Conservation (phyloP, 92 coral and sea anemone genomes). For the Siderastrea siderea region DNA sequence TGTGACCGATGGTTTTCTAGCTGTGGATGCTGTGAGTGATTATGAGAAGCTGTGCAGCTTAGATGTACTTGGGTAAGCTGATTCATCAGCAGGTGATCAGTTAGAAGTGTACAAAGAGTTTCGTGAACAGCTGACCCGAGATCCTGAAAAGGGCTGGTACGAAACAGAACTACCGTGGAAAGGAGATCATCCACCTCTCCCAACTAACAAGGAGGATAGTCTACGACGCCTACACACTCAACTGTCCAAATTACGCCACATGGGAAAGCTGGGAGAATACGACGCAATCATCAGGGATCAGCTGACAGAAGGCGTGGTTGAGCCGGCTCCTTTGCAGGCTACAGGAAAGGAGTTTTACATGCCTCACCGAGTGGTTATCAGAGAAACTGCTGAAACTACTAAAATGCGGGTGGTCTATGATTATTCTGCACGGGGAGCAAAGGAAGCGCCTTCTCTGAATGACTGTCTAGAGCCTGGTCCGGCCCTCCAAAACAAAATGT, state of each 20-base stretch:
- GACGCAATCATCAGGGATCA: constrained; percentile 46
- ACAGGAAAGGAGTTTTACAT: constrained; percentile 26
- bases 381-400: constrained; percentile 27
- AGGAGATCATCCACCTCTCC: constrained; percentile 44
- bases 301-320: constrained; percentile 50
- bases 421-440: constrained; percentile 36
- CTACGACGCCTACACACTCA: constrained; percentile 35
- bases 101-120: constrained; percentile 30
- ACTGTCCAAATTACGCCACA: constrained; percentile 19
- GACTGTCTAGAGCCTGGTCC: constrained; percentile 53
- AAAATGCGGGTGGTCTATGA: constrained; percentile 19
- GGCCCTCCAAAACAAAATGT: constrained; percentile 34
- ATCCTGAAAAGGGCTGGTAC: constrained; percentile 43
- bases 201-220: constrained; percentile 19
- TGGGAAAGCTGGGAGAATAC: constrained; percentile 40
- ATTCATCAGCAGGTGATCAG: constrained; percentile 30
- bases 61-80: constrained; percentile 38
- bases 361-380: constrained; percentile 43
- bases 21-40: constrained; percentile 5
- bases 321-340: constrained; percentile 33
- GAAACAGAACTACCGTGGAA: constrained; percentile 33
- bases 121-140: constrained; percentile 42
- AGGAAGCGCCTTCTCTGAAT: constrained; percentile 34
- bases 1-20: constrained; percentile 1
- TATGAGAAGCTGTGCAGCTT: constrained; percentile 25